These are phyloP conservation scores for Micoletzkya japonica DNA, from an alignment of 2,888 invertebrate genomes.

Conservation along the genomic window DNA sequence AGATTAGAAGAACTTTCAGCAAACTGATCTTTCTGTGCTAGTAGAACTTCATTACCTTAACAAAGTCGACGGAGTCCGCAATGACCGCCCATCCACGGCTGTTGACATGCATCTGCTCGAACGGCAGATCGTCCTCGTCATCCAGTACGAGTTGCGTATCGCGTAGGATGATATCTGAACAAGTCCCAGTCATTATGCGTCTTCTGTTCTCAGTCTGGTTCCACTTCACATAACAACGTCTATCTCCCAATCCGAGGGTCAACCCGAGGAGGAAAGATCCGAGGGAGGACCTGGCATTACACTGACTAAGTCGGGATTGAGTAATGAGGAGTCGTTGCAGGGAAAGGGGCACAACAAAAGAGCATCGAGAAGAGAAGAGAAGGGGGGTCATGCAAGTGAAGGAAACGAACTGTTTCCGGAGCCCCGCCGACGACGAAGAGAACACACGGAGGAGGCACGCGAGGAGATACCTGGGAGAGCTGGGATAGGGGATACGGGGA, in stretches of 20 bases:
- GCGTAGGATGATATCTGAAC: constrained; percentile 45
- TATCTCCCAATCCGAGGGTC: no score
- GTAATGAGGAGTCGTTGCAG: no score
- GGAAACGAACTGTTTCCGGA: constrained; percentile 35
- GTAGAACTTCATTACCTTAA: no score
- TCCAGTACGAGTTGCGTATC: constrained; percentile 51
- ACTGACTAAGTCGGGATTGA: no score
- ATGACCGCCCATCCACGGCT: constrained; percentile 59
- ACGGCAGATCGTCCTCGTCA: constrained; percentile 38
- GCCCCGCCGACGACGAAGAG: constrained; percentile 32
- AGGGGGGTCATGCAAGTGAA: no score
- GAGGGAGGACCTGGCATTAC: no score
- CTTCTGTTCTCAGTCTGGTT: neutral
- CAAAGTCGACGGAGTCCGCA: constrained; percentile 57
- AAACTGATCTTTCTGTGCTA: neutral
- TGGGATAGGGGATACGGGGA: neutral
- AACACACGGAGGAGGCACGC: constrained; percentile 19
- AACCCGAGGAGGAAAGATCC: no score
- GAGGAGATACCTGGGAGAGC: constrained; percentile 23
- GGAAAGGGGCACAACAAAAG: neutral
- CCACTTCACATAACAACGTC: neutral
- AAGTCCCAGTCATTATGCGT: neutral
- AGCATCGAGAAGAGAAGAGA: neutral
- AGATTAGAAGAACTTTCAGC: no score
- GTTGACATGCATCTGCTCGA: constrained; percentile 48